A percentile compares a stretch with the other conserved stretches of the same genome.
phyloP scores from a whole-genome alignment of 2,888 invertebrate genomes.

The Yponomeuta plumbellus region DNA sequence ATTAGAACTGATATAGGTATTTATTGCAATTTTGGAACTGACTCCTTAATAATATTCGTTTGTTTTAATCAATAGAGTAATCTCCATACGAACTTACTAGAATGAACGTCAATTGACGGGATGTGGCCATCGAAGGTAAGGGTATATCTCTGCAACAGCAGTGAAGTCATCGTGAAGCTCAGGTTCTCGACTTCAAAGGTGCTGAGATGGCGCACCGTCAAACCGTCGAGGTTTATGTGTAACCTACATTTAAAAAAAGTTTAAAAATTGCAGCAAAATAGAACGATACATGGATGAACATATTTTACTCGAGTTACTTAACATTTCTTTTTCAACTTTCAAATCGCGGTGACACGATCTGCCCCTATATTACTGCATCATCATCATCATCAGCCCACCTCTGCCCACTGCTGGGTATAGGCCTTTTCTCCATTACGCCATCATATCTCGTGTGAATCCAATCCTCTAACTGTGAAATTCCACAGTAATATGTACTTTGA shows the following conservation, averaged over 20 bases:
- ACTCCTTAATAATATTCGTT: no score
- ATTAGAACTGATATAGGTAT: no score
- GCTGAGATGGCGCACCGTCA: constrained; percentile 32
- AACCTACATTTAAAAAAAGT: constrained; percentile 30
- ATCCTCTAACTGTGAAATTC: no score
- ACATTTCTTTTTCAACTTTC: no score
- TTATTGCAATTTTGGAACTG: no score
- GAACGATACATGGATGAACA: not conserved
- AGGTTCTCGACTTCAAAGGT: constrained; percentile 40
- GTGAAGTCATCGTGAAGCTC: constrained; percentile 23
- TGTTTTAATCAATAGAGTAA: not conserved
- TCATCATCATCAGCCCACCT: no score
- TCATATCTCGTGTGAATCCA: no score
- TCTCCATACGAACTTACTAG: constrained; percentile 29
- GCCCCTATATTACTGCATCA: no score
- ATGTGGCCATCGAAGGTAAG: constrained; percentile 35
- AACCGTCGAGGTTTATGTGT: constrained; percentile 24
- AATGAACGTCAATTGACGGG: constrained; percentile 34
- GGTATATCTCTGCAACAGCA: constrained; percentile 29
- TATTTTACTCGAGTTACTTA: not conserved
- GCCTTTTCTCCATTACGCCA: no score
- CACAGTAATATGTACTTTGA: no score
- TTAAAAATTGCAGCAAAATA: not conserved
- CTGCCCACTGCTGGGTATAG: no score
- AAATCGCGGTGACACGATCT: no score